Evolutionary conservation across 2,113 vertebrate species (phyloP).

Genomic region (Ailurus styani): DNA sequence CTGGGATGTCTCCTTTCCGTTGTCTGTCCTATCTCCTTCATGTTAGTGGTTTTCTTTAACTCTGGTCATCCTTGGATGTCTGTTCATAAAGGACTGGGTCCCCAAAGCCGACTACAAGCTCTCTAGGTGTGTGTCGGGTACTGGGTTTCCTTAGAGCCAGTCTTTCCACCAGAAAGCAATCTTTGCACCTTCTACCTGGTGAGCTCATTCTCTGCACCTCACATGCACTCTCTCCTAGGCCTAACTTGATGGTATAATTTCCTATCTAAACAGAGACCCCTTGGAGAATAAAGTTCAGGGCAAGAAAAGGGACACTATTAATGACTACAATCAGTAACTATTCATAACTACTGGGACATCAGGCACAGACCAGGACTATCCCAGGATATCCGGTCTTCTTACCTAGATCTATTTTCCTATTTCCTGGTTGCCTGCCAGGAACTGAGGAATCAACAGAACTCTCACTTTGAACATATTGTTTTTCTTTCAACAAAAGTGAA

Average conservation of each 20-base stretch:
- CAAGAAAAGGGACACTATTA: not conserved
- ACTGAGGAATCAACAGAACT: not conserved
- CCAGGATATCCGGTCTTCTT: not conserved
- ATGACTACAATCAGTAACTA: not conserved
- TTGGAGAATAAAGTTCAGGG: not conserved
- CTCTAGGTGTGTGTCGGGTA: too few relatives aligned
- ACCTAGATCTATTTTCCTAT: not conserved
- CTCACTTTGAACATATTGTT: not conserved
- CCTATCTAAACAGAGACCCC: not conserved
- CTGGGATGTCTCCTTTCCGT: not conserved
- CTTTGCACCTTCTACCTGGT: not conserved
- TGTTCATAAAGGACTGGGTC: not conserved
- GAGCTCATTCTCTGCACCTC: not conserved
- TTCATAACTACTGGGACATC: not conserved
- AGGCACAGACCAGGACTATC: not conserved
- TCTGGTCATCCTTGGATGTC: not conserved
- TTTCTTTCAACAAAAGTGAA: conserved; percentile 19
- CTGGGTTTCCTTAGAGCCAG: not conserved
- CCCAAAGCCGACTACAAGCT: not conserved
- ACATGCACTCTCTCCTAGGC: not conserved
- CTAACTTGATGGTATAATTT: not conserved
- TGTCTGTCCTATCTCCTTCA: not conserved
- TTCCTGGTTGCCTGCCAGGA: not conserved
- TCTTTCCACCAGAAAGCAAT: not conserved
- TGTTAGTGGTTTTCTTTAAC: not conserved